Evolutionary conservation across 2,888 invertebrate species (phyloP).

Genomic region (Pycnomerus fuliginosus): DNA sequence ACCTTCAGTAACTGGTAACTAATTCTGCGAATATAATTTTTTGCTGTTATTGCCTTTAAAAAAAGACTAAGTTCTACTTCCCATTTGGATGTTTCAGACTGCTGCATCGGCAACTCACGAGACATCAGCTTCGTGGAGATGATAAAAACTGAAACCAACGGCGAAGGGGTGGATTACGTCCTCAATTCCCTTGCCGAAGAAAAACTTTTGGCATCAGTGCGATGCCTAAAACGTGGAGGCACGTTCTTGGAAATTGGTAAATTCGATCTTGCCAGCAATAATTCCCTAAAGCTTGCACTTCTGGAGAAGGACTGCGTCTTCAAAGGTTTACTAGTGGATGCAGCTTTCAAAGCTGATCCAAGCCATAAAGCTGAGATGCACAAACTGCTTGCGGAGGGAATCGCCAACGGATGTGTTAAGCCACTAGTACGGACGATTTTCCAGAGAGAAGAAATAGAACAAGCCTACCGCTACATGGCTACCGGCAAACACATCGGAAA

Average conservation of each 20-base stretch:
- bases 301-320: conserved; percentile 74
- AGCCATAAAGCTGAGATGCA: not conserved
- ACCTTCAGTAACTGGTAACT: too few relatives aligned
- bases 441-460: conserved; percentile 64
- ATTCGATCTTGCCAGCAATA: conserved; percentile 61
- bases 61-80: conserved; percentile 29
- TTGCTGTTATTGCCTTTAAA: too few relatives aligned
- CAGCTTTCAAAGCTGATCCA: not conserved
- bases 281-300: conserved; percentile 60
- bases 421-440: conserved; percentile 70
- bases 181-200: conserved; percentile 91
- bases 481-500: conserved; percentile 81
- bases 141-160: conserved; percentile 76
- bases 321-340: conserved; percentile 75
- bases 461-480: conserved; percentile 67
- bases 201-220: conserved; percentile 72
- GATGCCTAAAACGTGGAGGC: conserved; percentile 62
- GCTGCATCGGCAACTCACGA: conserved; percentile 62
- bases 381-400: not conserved
- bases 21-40: too few relatives aligned
- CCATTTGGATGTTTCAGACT: conserved; percentile 22
- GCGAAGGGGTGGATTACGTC: conserved; percentile 87
- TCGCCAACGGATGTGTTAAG: conserved; percentile 60
- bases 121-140: conserved; percentile 85
- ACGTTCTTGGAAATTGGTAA: conserved; percentile 70